Evolutionary conservation across 2,888 invertebrate genomes (phyloP).

Genomic region (Resseliella maxima): DNA sequence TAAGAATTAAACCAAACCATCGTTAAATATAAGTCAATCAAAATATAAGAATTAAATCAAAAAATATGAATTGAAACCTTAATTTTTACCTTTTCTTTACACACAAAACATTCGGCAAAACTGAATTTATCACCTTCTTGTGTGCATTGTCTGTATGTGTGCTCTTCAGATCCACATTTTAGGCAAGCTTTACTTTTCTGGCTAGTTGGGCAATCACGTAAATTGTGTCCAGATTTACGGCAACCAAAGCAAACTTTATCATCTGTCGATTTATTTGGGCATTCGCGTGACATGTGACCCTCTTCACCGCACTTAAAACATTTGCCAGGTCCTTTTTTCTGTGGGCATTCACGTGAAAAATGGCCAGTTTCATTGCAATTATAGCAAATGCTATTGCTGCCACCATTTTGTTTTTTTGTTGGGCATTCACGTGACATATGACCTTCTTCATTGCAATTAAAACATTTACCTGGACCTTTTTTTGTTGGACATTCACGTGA

Average conservation of each 20-base stretch:
- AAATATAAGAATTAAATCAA: background rate
- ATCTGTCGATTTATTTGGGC: constrained; percentile 12
- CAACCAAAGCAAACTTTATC: constrained; percentile 44
- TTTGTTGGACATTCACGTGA: constrained; percentile 55
- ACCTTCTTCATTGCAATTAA: constrained; percentile 54
- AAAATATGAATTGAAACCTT: background rate
- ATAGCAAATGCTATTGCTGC: constrained; percentile 51
- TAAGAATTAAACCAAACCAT: background rate
- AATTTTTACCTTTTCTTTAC: constrained; percentile 57
- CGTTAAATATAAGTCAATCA: background rate
- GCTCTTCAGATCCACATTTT: constrained; percentile 56
- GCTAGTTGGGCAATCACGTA: constrained; percentile 55
- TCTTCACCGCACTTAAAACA: constrained; percentile 54
- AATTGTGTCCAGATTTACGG: constrained; percentile 49
- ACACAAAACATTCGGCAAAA: constrained; percentile 56
- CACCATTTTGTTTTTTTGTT: constrained; percentile 55
- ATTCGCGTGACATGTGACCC: constrained; percentile 56
- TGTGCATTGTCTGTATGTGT: constrained; percentile 56
- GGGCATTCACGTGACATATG: constrained; percentile 57
- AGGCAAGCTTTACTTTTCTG: constrained; percentile 26
- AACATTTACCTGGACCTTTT: constrained; percentile 35
- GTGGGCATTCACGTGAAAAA: constrained; percentile 56
- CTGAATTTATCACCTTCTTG: constrained; percentile 53
- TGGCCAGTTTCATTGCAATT: constrained; percentile 56
- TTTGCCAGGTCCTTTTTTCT: background rate